These are phyloP conservation scores for Knipowitschia caucasica DNA, from an alignment of 2,797 vertebrate genomes.

Conservation along the genomic window DNA sequence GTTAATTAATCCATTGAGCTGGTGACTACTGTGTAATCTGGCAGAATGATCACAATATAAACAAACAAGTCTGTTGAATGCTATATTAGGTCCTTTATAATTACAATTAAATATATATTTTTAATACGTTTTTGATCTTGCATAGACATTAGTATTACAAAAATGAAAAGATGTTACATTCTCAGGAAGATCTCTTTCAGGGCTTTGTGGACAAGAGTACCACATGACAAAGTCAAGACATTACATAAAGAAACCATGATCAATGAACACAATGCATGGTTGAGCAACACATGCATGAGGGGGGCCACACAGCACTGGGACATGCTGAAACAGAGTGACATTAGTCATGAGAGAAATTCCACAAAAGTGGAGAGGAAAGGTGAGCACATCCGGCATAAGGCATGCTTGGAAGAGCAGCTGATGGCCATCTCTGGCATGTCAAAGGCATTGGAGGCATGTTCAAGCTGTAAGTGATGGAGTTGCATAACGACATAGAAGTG, in stretches of 20 bases:
- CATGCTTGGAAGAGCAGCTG: conserved; percentile 38
- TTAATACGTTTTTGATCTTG: too few species aligned
- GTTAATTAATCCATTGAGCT: background rate
- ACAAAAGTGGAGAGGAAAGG: conserved; percentile 23
- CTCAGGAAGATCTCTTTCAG: too few species aligned
- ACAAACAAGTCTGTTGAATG: background rate
- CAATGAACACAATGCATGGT: background rate
- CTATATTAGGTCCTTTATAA: too few species aligned
- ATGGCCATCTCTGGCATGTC: conserved; percentile 43
- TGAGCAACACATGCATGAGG: conserved; percentile 38
- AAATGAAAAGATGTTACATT: too few species aligned
- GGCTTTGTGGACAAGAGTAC: too few species aligned
- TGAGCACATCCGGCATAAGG: conserved; percentile 34
- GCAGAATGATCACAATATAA: background rate
- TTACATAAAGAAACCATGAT: background rate
- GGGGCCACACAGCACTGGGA: conserved; percentile 17
- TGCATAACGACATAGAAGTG: conserved; percentile 12
- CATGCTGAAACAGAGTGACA: conserved; percentile 50
- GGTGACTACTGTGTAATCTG: background rate
- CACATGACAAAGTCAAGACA: background rate
- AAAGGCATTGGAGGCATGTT: conserved; percentile 25
- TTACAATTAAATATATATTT: too few species aligned
- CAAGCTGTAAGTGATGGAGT: conserved; percentile 14
- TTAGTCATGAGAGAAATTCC: conserved; percentile 42
- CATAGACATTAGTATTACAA: too few species aligned